Base-by-base conservation (phyloP, 2,113 vertebrate genomes). In the Macroglossus sobrinus region DNA sequence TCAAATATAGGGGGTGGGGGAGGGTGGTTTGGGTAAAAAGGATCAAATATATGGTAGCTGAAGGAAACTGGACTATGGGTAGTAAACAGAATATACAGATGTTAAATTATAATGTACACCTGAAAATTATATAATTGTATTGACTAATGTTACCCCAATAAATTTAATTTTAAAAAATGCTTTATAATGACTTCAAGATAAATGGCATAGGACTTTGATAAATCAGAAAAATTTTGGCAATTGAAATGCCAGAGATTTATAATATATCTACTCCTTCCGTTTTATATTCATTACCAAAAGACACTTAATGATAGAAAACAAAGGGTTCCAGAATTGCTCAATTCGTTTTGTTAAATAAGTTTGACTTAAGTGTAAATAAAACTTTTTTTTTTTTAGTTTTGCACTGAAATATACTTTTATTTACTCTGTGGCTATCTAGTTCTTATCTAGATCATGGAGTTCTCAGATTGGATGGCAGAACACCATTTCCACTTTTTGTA, bases 131-230 rank as follows among this genome's bases (percentile, higher is more conserved):
- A 50, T 50, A 50, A 50, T 50, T 50, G 47, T 50, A 50, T 50
- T 50, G 14, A 14, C 47, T 13, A 47, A 50, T 50, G 47, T 50
- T 50, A 50, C 47, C 13, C 47, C 47, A 15, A 50, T 50, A 50
- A 47, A 47, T 13, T 50, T 50, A 50, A 93, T 80, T 84, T 43
- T 69, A 92, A 71, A 57, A 95, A 94, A 84, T 13, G 14, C 71
- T 93, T 94, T 78, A 74, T 76, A 78, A 66, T 53, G 33, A 78
- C 35, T 85, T 95, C 24, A 66, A 94, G 57, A 75, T 57, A 96
- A 92, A 92, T 35, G 61, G 59, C 26, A 84, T 24, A 61, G 38
- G 24, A 69, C 24, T 59, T 86, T 53, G 18, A 86, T 43, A 95
- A 84, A 85, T 61, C 47, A 66, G 22, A 80, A 80, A 84, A 69